A percentile compares a stretch with the other conserved stretches of the same genome.
These are phyloP conservation scores for Argyra leucocephala DNA, from an alignment of 2,888 invertebrate genomes.

Conservation along the genomic window DNA sequence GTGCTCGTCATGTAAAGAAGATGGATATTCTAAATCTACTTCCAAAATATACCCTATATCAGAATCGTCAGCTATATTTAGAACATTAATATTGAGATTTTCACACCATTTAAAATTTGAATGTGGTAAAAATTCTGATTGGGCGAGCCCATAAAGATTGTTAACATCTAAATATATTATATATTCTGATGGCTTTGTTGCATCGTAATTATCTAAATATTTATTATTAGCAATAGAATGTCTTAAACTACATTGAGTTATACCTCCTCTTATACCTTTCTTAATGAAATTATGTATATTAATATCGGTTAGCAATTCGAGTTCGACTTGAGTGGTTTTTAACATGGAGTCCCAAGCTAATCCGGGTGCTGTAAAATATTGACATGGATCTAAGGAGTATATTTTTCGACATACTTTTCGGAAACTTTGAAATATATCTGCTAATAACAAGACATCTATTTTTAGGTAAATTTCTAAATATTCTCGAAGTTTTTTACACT, in stretches of 20 bases:
- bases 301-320: too few relatives aligned
- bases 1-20: constrained; percentile 28
- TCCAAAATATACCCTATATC: constrained; percentile 28
- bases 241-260: constrained; percentile 9
- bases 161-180: constrained; percentile 24
- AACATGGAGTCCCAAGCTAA: too few relatives aligned
- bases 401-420: too few relatives aligned
- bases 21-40: too few relatives aligned
- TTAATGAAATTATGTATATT: too few relatives aligned
- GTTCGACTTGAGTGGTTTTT: too few relatives aligned
- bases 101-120: constrained; percentile 24
- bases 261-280: constrained; percentile 13
- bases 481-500: too few relatives aligned
- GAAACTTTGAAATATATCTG: constrained; percentile 25
- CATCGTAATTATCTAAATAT: constrained; percentile 12
- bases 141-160: constrained; percentile 21
- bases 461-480: constrained; percentile 34
- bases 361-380: too few relatives aligned
- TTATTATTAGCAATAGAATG: constrained; percentile 18
- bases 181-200: neutral
- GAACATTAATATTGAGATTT: constrained; percentile 17
- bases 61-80: constrained; percentile 20
- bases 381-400: too few relatives aligned
- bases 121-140: constrained; percentile 23
- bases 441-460: constrained; percentile 33